A percentile compares a stretch with the other conserved stretches of the same genome.
Conservation (phyloP, 2,113 vertebrate genomes). For the Thryonomys swinderianus region DNA sequence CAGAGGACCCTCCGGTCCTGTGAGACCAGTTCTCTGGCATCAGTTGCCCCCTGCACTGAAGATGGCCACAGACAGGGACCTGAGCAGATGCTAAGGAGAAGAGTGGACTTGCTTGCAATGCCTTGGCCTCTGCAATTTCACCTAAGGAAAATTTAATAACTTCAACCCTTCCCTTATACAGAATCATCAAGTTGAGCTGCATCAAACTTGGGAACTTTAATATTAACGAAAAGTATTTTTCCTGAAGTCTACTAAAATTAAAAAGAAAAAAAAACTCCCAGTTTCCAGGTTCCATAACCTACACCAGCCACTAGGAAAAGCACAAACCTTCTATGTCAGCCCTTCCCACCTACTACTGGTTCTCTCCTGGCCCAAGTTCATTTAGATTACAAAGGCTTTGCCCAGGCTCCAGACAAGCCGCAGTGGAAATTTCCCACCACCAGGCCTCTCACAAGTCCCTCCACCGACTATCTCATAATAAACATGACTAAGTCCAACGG, state of each 20-base stretch:
- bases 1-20: slow-evolving; percentile 39
- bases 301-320: neutral
- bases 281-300: neutral
- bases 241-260: slow-evolving; percentile 51
- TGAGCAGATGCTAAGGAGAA: neutral
- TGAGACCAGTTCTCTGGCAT: neutral
- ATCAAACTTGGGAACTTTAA: slow-evolving; percentile 79
- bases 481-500: neutral
- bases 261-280: neutral
- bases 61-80: slow-evolving; percentile 53
- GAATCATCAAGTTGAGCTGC: slow-evolving; percentile 67
- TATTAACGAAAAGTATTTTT: slow-evolving; percentile 47
- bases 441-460: neutral
- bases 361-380: neutral
- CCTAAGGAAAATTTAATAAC: slow-evolving; percentile 73
- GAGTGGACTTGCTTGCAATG: neutral
- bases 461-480: neutral
- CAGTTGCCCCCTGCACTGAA: slow-evolving; percentile 5
- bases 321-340: neutral
- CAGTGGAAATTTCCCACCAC: neutral
- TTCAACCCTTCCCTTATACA: slow-evolving; percentile 63
- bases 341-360: neutral
- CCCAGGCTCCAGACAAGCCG: neutral
- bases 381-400: neutral
- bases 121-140: slow-evolving; percentile 44